phyloP scores from a whole-genome alignment of 2,888 invertebrate genomes.

The Helicoverpa assulta region DNA sequence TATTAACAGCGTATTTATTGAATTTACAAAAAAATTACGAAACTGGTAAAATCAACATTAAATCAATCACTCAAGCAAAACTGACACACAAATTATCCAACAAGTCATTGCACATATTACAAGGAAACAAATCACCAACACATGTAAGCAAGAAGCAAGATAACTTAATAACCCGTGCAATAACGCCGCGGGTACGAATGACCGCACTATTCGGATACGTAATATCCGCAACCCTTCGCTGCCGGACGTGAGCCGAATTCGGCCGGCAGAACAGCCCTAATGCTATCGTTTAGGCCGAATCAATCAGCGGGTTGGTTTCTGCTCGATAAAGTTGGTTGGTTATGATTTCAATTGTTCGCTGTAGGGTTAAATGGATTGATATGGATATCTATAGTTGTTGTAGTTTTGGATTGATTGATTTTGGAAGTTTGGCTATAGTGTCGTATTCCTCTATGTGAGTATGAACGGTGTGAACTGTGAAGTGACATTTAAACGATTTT shows the following conservation, averaged over 20 bases:
- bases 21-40: too few relatives aligned
- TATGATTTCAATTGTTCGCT: conserved; percentile 51
- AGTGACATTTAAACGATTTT: too few relatives aligned
- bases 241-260: conserved; percentile 61
- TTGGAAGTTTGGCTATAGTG: background rate
- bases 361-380: conserved; percentile 22
- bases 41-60: too few relatives aligned
- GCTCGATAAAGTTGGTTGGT: conserved; percentile 51
- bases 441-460: background rate
- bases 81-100: background rate
- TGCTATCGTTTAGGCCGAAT: conserved; percentile 57
- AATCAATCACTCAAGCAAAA: background rate
- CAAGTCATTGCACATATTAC: conserved; percentile 31
- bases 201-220: conserved; percentile 60
- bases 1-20: too few relatives aligned
- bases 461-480: too few relatives aligned
- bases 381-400: conserved; percentile 5
- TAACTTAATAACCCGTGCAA: conserved; percentile 64
- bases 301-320: conserved; percentile 55
- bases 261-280: conserved; percentile 46
- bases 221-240: conserved; percentile 59
- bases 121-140: conserved; percentile 55
- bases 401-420: background rate
- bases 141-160: conserved; percentile 55
- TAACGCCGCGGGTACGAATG: conserved; percentile 62